Base-by-base conservation (phyloP, 1,140 invertebrate genomes). In the Penaeus indicus region DNA sequence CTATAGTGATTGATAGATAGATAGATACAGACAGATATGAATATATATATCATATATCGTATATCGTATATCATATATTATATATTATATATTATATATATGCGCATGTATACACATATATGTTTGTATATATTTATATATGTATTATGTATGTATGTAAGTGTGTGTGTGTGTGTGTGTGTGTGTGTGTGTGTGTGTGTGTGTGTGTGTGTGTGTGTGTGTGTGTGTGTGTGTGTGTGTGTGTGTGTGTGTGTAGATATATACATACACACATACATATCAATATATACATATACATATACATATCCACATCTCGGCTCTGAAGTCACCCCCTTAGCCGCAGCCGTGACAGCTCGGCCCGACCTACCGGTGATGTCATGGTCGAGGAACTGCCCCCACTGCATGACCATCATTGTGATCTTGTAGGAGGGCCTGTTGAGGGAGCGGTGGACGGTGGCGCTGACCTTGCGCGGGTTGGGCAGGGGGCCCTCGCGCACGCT, bases 391-490 rank as follows among this genome's bases (percentile, higher is more conserved):
- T 92, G 92, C 0, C 92, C 92, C 91, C 92, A 92, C 92, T 97
- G 96, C 95, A 97, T 97, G 21, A 97, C 93, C 95, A 97, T 95
- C 69, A 97, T 95, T 0, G 96, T 97, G 16, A 96, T 92, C 60
- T 91, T 90, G 21, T 90, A 88, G 18, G 92, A 91, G n/a, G 92
- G 91, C 2, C 90, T 85, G 22, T 92, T 92, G 32, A 92, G 90
- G 75, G 92, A 90, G n/a, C 92, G 91, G 86, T 93, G 92, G 62
- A 93, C 90, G 22, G 90, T 90, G 61, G 92, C 91, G 42, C 92
- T 93, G 61, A 92, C 91, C 16, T 85, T 61, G 10, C 93, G 90
- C 16, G 92, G 83, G 42, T 92, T 92, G 21, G 93, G 93, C 7
- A 93, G 90, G 5, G 69, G 1, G 2, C 90, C 88, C 27, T 84